Percentiles rank a stretch among this genome's conserved stretches.
These are phyloP conservation scores for Camponotus fellah DNA, from an alignment of 2,888 invertebrate genomes.

Conservation along the genomic window DNA sequence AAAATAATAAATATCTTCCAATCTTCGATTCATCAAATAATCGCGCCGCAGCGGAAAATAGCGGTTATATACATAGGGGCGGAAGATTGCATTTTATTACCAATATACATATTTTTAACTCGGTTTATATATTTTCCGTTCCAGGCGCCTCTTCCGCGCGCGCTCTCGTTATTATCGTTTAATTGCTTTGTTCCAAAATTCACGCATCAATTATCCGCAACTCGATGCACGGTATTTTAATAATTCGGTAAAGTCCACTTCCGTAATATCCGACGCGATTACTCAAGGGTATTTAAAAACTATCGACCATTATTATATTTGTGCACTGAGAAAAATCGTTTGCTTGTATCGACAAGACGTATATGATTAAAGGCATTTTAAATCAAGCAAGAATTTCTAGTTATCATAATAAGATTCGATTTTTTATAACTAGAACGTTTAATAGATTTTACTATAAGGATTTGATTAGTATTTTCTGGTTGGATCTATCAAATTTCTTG, in stretches of 20 bases:
- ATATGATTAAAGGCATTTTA: too few species aligned
- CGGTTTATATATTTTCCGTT: constrained; percentile 54
- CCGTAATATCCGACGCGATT: constrained; percentile 17
- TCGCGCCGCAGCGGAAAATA: constrained; percentile 22
- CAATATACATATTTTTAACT: constrained; percentile 49
- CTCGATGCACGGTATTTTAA: constrained; percentile 28
- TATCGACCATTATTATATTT: neutral
- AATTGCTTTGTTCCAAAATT: constrained; percentile 66
- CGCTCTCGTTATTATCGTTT: constrained; percentile 63
- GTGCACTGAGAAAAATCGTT: too few species aligned
- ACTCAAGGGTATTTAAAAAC: constrained; percentile 23
- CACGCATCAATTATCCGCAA: constrained; percentile 61
- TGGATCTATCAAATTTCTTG: too few species aligned
- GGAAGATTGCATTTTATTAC: constrained; percentile 37
- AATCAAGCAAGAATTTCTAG: too few species aligned
- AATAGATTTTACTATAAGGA: too few species aligned
- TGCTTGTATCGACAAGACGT: too few species aligned
- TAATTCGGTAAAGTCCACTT: constrained; percentile 35
- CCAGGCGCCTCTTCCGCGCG: constrained; percentile 29
- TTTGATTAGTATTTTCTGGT: too few species aligned
- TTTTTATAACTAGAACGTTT: too few species aligned
- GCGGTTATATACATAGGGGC: neutral
- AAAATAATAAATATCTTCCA: neutral
- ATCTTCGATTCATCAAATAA: constrained; percentile 22
- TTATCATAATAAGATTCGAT: too few species aligned